Evolutionary conservation across 2,113 vertebrate species (phyloP), one percentile per base, ranked within the genome.

Genomic region (Nesoenas mayeri): DNA sequence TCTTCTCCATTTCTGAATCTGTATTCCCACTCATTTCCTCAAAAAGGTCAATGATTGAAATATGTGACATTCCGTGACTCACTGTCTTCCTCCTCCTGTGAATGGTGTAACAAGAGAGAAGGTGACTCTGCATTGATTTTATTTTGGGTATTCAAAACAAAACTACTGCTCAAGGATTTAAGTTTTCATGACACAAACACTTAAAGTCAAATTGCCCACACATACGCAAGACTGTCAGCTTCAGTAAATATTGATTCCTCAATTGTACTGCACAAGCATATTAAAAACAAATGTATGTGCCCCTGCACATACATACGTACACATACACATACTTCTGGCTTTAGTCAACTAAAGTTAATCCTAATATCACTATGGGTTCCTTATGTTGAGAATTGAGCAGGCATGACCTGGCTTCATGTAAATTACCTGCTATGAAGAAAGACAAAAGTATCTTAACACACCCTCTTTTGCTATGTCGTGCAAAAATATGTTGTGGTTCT

Each of bases 121-220:
- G 10, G 34, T 60, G 25, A 40, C 6, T 16, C 34, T 54, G 8
- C 31, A n/a, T 0, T 34, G 31, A 12, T 69, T 78, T 73, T 56
- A 36, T 91, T 86, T 93, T 67, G 7, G 44, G 26, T 88, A 92
- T 77, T 95, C 29, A 38, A 95, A 93, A 81, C 67, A 84, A 11
- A 79, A 8, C 51, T 29, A 56, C 31, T 87, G 70, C 48, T 94
- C 38, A n/a, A 91, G n/a, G 74, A 64, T 91, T 92, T 96, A 24
- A 22, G 15, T 57, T 71, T 91, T 85, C 26, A 13, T 3, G 5
- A 85, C 38, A 73, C 42, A 79, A 93, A 29, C 38, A 48, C 28
- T 66, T 67, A 89, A 69, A 85, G n/a, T 77, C 77, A 95, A 84
- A 91, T 85, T 78, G 40, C 61, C 78, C 79, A 79, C 54, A 85